A percentile compares a stretch with the other conserved stretches of the same genome.
Conservation (phyloP, 1,140 invertebrate genomes). For the Caenorhabditis tropicalis region DNA sequence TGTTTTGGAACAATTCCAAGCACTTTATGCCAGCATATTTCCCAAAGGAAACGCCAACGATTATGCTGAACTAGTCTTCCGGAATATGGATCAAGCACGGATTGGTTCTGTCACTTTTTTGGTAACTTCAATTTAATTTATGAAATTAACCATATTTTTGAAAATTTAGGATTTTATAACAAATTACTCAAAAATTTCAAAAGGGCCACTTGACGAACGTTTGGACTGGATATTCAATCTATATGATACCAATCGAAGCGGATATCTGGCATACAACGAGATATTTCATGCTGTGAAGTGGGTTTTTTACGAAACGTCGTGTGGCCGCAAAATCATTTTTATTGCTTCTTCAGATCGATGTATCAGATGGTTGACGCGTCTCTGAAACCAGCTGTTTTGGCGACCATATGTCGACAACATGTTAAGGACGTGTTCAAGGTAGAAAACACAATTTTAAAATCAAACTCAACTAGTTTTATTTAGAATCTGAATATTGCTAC, state of each 20-base stretch:
- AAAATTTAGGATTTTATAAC: not conserved
- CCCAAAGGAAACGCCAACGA: not conserved
- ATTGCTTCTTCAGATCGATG: conserved; percentile 27
- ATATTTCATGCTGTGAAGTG: conserved; percentile 28
- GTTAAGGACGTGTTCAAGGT: conserved; percentile 20
- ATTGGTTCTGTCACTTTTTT: not conserved
- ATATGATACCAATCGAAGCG: not conserved
- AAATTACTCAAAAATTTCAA: conserved; percentile 17
- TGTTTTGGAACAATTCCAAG: not conserved
- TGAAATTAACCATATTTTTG: not conserved
- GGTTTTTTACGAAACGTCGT: not conserved
- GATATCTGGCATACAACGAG: not conserved
- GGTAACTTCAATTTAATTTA: not conserved
- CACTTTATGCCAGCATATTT: not conserved
- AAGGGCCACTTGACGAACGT: not conserved
- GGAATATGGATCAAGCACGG: not conserved
- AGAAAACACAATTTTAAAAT: not conserved
- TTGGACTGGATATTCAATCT: conserved; percentile 15
- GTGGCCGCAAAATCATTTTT: not conserved
- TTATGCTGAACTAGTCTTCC: conserved; percentile 4
- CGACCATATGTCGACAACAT: conserved; percentile 32
- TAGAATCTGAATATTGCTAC: conserved; percentile 11
- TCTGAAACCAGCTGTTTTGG: conserved; percentile 12
- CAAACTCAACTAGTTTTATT: not conserved
- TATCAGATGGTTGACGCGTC: conserved; percentile 39